These are phyloP conservation scores for Cantharis rufa DNA, from an alignment of 2,888 invertebrate species.

Conservation along the genomic window DNA sequence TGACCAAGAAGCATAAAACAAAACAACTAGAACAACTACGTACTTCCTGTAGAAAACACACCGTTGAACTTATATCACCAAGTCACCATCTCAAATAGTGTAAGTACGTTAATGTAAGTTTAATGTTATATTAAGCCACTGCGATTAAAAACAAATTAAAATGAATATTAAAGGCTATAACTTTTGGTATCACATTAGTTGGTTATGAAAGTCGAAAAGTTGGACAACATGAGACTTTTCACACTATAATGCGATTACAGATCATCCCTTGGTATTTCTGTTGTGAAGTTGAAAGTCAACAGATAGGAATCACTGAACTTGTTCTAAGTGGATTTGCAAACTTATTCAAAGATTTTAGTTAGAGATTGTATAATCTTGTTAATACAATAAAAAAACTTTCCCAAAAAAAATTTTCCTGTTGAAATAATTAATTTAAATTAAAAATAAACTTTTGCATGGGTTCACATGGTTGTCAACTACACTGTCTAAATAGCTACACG, in stretches of 20 bases:
- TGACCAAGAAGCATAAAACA: not conserved
- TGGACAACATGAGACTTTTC: not conserved
- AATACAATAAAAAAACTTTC: not conserved
- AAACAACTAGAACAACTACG: not conserved
- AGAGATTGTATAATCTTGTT: not conserved
- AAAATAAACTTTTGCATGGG: not conserved
- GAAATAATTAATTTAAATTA: not conserved
- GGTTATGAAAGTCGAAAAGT: not conserved
- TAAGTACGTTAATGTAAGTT: constrained; percentile 26
- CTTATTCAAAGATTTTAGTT: not conserved
- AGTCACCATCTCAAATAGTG: constrained; percentile 19
- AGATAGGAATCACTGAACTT: constrained; percentile 10
- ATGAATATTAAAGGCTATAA: constrained; percentile 6
- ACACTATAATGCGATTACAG: constrained; percentile 8
- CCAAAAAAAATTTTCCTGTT: not conserved
- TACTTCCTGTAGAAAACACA: constrained; percentile 18
- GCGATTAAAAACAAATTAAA: constrained; percentile 29
- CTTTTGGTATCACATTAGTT: not conserved
- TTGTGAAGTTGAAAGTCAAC: constrained; percentile 9
- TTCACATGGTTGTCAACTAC: not conserved
- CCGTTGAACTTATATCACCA: constrained; percentile 24
- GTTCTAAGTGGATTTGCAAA: constrained; percentile 1
- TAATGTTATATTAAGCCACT: constrained; percentile 24
- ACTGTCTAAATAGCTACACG: not conserved
- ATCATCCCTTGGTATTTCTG: constrained; percentile 12